A percentile compares a stretch with the other conserved stretches of the same genome.
Evolutionary conservation across 2,888 invertebrate genomes (phyloP).

Genomic region (Xanthia icteritia): DNA sequence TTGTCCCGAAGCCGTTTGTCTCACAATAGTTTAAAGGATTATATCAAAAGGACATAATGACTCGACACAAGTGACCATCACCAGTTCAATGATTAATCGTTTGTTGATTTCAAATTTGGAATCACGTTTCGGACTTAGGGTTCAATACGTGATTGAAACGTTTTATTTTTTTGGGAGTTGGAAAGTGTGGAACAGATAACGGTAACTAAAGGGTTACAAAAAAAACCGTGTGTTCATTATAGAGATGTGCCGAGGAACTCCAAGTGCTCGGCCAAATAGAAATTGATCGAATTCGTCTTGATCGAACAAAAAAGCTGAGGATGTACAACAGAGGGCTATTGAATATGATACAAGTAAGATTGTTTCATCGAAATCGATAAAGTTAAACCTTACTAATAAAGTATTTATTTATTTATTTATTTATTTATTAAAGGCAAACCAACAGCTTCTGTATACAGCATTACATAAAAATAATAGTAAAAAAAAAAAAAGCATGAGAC

Average conservation of each 20-base stretch:
- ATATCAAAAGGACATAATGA: constrained; percentile 74
- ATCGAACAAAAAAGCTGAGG: neutral
- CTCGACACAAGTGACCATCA: constrained; percentile 74
- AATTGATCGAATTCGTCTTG: neutral
- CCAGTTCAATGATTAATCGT: constrained; percentile 78
- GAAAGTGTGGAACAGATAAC: constrained; percentile 27
- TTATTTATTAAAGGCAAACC: too few relatives aligned
- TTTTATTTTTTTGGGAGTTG: constrained; percentile 54
- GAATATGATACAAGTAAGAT: neutral
- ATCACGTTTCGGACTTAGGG: constrained; percentile 63
- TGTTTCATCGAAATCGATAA: neutral
- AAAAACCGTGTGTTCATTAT: constrained; percentile 43
- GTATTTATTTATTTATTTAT: too few relatives aligned
- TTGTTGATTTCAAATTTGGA: constrained; percentile 72
- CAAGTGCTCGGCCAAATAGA: neutral
- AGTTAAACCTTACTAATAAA: neutral
- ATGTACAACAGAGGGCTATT: neutral
- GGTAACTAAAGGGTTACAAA: constrained; percentile 10
- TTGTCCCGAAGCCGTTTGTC: constrained; percentile 73
- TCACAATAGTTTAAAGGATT: constrained; percentile 68
- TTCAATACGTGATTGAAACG: constrained; percentile 61
- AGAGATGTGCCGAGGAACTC: constrained; percentile 19
- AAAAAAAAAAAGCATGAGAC: too few relatives aligned
- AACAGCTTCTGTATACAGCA: too few relatives aligned
- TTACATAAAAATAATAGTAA: too few relatives aligned